Conservation (phyloP, 2,888 invertebrate species). For the Acleris sparsana region DNA sequence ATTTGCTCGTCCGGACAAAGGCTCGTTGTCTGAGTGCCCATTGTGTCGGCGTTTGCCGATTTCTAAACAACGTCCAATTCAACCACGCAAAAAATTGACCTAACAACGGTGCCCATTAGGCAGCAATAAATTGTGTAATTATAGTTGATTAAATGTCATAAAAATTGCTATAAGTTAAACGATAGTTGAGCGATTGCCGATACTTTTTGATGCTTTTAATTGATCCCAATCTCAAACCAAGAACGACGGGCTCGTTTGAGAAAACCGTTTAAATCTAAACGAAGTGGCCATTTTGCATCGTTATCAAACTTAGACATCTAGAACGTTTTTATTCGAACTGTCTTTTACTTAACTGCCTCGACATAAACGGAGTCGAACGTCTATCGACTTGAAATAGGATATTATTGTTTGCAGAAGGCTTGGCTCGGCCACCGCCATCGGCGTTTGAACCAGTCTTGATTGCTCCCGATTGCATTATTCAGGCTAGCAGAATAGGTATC, state of each 20-base stretch:
- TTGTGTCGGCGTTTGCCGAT: conserved; percentile 64
- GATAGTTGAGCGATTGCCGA: conserved; percentile 18
- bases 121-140: conserved; percentile 24
- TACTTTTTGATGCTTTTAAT: conserved; percentile 36
- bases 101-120: conserved; percentile 19
- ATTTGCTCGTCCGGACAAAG: conserved; percentile 65
- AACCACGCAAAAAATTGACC: conserved; percentile 42
- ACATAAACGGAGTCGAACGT: conserved; percentile 8
- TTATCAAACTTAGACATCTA: conserved; percentile 26
- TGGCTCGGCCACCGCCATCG: conserved; percentile 32
- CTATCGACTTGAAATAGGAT: conserved; percentile 54
- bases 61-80: conserved; percentile 57
- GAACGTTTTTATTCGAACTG: conserved; percentile 24
- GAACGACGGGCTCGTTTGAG: conserved; percentile 16
- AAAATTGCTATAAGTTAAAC: conserved; percentile 27
- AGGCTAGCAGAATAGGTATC: conserved; percentile 20
- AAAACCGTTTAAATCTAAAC: conserved; percentile 26
- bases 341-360: not conserved
- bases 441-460: conserved; percentile 32
- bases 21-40: conserved; percentile 62
- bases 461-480: conserved; percentile 28
- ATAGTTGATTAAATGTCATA: conserved; percentile 31
- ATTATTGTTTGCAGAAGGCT: conserved; percentile 62
- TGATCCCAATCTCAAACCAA: conserved; percentile 33
- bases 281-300: conserved; percentile 22